Evolutionary conservation across 2,797 vertebrate genomes (phyloP), one percentile per base, ranked within the genome.

Genomic region (Bothrops alternatus): DNA sequence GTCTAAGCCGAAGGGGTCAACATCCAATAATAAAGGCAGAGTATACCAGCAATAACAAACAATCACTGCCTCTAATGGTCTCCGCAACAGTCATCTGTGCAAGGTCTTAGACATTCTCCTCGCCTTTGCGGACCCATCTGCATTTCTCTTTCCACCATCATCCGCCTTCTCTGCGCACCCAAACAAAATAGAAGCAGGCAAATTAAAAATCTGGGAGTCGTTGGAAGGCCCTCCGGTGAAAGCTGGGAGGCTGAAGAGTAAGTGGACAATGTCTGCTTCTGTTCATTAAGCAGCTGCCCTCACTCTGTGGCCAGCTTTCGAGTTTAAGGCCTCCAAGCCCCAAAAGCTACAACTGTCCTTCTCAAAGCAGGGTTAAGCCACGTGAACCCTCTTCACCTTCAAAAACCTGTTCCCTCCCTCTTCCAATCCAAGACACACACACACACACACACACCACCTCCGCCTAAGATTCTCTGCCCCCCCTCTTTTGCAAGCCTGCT

Each of bases 401-500:
- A 58, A 90, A 28, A 14, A 53, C 65, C 89, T 32, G 55, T 69
- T 55, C 63, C 32, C 50, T 53, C 60, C 85, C 56, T 90, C 93
- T 93, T 91, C 88, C 26, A 61, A 61, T 20, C 90, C 61, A 16
- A 12, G 28, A 6, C 61, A 3, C 88, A 28, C 8, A 37, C 87
- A 11, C 53, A 18, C 25, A 12, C 37, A 6, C 86, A 16, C 82
- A 13, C 16, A 4, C 56, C 65, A 32, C 91, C 69, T 53, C 87
- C 47, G 12, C 87, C 42, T 78, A 57, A 50, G 28, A 57, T 42
- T 42, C 86, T 92, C 91, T 90, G 93, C 91, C 87, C 55, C 47
- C 57, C 73, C 4, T 37, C 32, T 69, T 28, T 73, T 73, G 1
- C 55, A 47, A 57, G 65, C 89, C 86, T 91, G 90, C 87, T 93